Conservation (phyloP, 2,797 vertebrate species). For the Ispidina picta region DNA sequence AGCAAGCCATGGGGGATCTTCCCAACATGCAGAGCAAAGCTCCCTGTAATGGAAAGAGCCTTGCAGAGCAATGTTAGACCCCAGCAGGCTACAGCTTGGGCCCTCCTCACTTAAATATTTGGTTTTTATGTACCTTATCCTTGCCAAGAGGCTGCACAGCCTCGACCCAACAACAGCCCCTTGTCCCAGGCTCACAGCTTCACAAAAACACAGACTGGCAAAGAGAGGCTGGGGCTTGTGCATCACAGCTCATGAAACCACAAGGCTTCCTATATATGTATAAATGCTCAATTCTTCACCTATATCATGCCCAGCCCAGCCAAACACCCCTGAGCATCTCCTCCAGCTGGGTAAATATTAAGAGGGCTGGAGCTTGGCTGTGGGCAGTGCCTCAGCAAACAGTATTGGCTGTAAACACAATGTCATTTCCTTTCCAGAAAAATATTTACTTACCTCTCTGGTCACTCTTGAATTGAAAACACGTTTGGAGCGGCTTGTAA, state of each 20-base stretch:
- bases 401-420: constrained; percentile 11
- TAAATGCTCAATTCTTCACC: neutral
- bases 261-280: neutral
- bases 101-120: neutral
- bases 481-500: neutral
- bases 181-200: neutral
- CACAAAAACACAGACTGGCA: fast-evolving
- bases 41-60: fast-evolving
- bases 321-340: neutral
- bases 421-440: constrained; percentile 16
- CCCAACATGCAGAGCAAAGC: neutral
- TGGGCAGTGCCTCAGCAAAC: neutral
- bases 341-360: constrained; percentile 44
- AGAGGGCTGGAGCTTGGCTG: neutral
- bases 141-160: neutral
- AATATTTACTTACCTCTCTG: constrained; percentile 49
- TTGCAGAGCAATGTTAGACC: fast-evolving
- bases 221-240: neutral
- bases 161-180: neutral
- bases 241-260: neutral
- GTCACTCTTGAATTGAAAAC: neutral
- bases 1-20: neutral
- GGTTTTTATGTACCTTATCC: neutral
- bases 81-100: neutral
- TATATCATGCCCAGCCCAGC: neutral